phyloP scores from a whole-genome alignment of 2,797 vertebrate genomes.

The Lepus oiostolus region DNA sequence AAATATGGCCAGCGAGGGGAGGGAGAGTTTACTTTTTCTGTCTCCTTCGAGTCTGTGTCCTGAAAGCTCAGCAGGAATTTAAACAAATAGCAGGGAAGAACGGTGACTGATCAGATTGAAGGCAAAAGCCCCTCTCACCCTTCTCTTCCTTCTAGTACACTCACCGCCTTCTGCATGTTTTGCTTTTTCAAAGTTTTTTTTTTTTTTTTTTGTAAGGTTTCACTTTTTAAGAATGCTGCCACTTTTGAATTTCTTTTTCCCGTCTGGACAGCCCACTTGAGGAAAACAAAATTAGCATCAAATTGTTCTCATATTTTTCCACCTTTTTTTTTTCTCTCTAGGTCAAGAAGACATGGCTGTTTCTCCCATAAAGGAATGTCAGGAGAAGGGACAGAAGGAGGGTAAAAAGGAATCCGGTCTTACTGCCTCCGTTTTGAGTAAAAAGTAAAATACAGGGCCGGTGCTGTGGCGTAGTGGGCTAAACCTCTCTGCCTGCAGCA shows the following conservation, averaged over 20 bases:
- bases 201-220: too few relatives aligned
- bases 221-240: not conserved
- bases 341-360: slow-evolving; percentile 60
- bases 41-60: slow-evolving; percentile 68
- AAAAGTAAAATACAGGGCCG: not conserved
- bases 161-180: slow-evolving; percentile 55
- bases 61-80: slow-evolving; percentile 74
- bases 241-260: too few relatives aligned
- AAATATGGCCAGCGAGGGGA: slow-evolving; percentile 62
- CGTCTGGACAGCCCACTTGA: not conserved
- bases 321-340: not conserved
- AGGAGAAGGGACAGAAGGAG: slow-evolving; percentile 13
- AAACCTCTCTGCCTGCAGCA: too few relatives aligned
- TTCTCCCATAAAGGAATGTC: slow-evolving; percentile 20
- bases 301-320: slow-evolving; percentile 55
- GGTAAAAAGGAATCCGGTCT: not conserved
- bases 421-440: slow-evolving; percentile 3
- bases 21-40: slow-evolving; percentile 68
- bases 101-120: slow-evolving; percentile 41
- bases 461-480: not conserved
- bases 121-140: slow-evolving; percentile 61
- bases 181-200: not conserved
- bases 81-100: slow-evolving; percentile 57
- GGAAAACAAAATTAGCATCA: slow-evolving; percentile 66
- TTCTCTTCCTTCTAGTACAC: not conserved